These are phyloP conservation scores for Drosophila buzzatii DNA, from an alignment of 2,888 invertebrate genomes.

Conservation along the genomic window DNA sequence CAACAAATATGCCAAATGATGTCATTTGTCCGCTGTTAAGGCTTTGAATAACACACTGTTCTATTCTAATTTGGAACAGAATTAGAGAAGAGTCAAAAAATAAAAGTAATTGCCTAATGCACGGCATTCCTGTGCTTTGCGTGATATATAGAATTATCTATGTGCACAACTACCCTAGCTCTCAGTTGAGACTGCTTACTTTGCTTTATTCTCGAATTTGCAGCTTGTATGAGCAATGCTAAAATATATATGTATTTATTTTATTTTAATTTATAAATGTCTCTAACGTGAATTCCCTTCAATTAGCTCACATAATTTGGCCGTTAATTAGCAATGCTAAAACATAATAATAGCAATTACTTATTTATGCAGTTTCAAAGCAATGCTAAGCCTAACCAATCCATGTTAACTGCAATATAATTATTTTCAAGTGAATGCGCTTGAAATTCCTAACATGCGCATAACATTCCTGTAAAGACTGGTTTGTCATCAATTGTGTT, in stretches of 20 bases:
- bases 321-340: background rate
- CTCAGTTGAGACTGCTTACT: too few species aligned
- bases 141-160: background rate
- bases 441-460: background rate
- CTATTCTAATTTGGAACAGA: slow-evolving; percentile 10
- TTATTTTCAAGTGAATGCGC: background rate
- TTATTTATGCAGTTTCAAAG: background rate
- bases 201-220: too few species aligned
- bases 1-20: slow-evolving; percentile 70
- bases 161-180: too few species aligned
- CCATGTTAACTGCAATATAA: background rate
- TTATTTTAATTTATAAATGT: too few species aligned
- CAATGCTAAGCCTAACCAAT: background rate
- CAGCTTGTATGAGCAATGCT: too few species aligned
- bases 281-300: background rate
- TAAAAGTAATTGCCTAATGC: slow-evolving; percentile 32
- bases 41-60: slow-evolving; percentile 39
- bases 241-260: too few species aligned
- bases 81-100: slow-evolving; percentile 15
- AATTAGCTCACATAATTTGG: background rate
- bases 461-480: background rate
- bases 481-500: background rate
- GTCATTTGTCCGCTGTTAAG: slow-evolving; percentile 57
- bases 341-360: background rate
- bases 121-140: background rate